Base-by-base conservation (phyloP, 2,113 vertebrate species). In the Anhinga anhinga region DNA sequence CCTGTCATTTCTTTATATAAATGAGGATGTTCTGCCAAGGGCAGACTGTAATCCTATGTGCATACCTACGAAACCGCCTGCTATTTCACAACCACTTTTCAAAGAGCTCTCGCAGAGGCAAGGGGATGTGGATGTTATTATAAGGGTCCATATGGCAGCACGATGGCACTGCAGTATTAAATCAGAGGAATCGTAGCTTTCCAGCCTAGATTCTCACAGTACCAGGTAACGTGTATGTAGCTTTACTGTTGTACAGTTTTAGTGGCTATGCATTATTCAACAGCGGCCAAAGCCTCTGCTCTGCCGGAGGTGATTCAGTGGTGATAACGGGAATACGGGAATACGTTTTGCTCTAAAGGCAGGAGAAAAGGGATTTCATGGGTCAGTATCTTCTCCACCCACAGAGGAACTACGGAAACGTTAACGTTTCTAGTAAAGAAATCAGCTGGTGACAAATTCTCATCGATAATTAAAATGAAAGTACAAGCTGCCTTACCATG, bases 1-100 rank as follows among this genome's bases (percentile, higher is more conserved):
- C 55, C 42, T 95, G 88, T 92, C 93, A 91, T 92, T 93, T 95
- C 96, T 90, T 86, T 93, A 76, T 91, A 89, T 86, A 92, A 93
- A 95, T 55, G 88, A 86, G 84, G 86, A 88, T 96, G 72, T 79
- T 96, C 88, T 95, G 92, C 95, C 95, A 95, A 94, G 90, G 94
- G 88, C 91, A 96, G 91, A 30, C 90, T 90, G 62, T 63, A 71
- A 87, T 77, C 85, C 88, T 93, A 9, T 58, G 62, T 66, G 66
- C 72, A 70, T 88, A 93, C 90, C 88, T 70, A 53, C 2, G 1
- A 89, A 95, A 73, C 70, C 50, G 5, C 79, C 95, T 95, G 96
- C 92, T 94, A 92, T 85, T 86, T 87, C 91, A 86, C 91, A 78
- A 44, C 61, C 76, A 17, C 93, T 95, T 86, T 84, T 88, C 34